Evolutionary conservation across 2,888 invertebrate species (phyloP).

Genomic region (Caenorhabditis wallacei): DNA sequence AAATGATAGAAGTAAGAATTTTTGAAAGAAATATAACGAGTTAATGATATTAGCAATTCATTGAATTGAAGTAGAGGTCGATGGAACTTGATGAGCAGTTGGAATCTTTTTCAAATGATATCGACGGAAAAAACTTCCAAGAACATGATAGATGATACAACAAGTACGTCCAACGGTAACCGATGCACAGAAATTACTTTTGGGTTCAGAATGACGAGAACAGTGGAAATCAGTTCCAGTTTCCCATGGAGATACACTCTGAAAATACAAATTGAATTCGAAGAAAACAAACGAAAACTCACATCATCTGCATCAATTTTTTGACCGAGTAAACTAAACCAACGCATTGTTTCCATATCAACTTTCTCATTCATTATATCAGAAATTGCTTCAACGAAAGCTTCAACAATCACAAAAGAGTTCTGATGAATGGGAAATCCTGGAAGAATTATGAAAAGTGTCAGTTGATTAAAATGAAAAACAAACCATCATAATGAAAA

Average conservation of each 20-base stretch:
- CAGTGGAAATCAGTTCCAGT: slow-evolving; percentile 66
- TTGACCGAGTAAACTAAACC: slow-evolving; percentile 65
- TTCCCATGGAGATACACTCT: slow-evolving; percentile 66
- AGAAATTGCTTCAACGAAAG: slow-evolving; percentile 75
- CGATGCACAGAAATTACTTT: slow-evolving; percentile 59
- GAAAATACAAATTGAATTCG: neutral
- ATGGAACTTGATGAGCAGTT: slow-evolving; percentile 11
- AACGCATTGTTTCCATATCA: slow-evolving; percentile 58
- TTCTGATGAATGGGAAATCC: slow-evolving; percentile 70
- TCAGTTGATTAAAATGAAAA: slow-evolving; percentile 67
- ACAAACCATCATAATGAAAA: slow-evolving; percentile 69
- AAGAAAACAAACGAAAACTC: neutral
- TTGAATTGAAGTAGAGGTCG: slow-evolving; percentile 9
- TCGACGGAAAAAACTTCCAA: slow-evolving; percentile 65
- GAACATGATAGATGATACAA: slow-evolving; percentile 69
- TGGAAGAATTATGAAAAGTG: neutral
- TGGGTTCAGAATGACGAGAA: slow-evolving; percentile 58
- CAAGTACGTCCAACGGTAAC: slow-evolving; percentile 70
- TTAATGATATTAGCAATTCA: neutral
- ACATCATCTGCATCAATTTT: slow-evolving; percentile 49
- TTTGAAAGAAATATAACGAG: neutral
- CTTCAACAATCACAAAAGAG: slow-evolving; percentile 73
- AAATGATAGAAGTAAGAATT: neutral
- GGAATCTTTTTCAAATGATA: slow-evolving; percentile 65
- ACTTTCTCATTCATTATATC: slow-evolving; percentile 64